These are phyloP conservation scores for Sapayoa aenigma DNA, from an alignment of 2,113 vertebrate genomes.

Conservation along the genomic window DNA sequence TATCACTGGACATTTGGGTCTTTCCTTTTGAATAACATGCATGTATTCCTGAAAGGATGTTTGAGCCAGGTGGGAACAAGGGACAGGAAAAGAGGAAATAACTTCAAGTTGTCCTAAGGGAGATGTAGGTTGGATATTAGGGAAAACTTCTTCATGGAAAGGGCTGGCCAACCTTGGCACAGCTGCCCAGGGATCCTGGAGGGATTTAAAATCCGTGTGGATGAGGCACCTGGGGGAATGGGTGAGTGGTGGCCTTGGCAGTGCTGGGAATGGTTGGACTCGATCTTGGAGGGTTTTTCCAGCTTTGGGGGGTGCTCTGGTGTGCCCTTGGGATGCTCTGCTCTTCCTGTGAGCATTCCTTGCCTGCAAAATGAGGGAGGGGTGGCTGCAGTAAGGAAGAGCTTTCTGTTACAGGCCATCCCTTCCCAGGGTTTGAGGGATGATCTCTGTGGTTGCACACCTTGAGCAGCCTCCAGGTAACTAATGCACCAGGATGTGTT, in stretches of 20 bases:
- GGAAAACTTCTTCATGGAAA: too few species aligned
- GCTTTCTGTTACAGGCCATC: background rate
- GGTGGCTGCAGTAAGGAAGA: rapidly evolving
- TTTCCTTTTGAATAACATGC: rapidly evolving
- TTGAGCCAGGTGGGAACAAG: background rate
- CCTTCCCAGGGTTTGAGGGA: background rate
- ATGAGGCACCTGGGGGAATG: background rate
- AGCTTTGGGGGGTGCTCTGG: background rate
- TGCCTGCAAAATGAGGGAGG: background rate
- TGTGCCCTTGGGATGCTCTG: background rate
- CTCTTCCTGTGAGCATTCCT: background rate
- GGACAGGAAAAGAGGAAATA: background rate
- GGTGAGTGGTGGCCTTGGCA: background rate
- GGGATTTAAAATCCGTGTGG: too few species aligned
- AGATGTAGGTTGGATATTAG: background rate
- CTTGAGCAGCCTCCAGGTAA: background rate
- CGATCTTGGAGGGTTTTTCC: background rate
- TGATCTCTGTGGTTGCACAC: background rate
- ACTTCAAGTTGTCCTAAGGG: background rate
- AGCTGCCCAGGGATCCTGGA: background rate
- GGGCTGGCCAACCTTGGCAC: background rate
- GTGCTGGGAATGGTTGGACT: background rate
- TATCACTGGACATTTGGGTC: rapidly evolving
- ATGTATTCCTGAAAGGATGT: background rate
- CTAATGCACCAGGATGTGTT: rapidly evolving